Conservation (phyloP, 2,888 invertebrate species). For the Atethmia centrago region DNA sequence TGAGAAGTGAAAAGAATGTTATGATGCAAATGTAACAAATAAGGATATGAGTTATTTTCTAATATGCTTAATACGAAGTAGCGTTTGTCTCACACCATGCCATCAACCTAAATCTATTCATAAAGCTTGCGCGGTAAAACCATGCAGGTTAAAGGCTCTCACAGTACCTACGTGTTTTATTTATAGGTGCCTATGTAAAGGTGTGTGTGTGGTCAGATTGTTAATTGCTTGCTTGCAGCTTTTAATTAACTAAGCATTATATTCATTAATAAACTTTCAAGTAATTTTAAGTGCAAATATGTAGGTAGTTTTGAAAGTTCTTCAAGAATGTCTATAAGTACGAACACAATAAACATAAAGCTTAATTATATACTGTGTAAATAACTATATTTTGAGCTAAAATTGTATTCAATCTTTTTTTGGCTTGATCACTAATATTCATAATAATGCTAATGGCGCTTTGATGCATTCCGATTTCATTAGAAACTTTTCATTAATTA, state of each 20-base stretch:
- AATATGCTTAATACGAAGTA: too few relatives aligned
- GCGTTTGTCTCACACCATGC: too few relatives aligned
- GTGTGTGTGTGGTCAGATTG: conserved; percentile 20
- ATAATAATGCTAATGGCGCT: too few relatives aligned
- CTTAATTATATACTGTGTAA: background rate
- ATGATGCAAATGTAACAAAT: too few relatives aligned
- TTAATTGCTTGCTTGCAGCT: conserved; percentile 21
- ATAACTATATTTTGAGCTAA: conserved; percentile 1
- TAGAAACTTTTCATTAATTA: background rate
- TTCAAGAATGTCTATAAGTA: conserved; percentile 30
- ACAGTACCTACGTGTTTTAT: background rate
- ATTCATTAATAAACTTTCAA: conserved; percentile 28
- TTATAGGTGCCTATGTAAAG: background rate
- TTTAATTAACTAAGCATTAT: conserved; percentile 40
- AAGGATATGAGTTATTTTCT: too few relatives aligned
- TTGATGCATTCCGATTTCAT: background rate
- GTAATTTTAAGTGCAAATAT: conserved; percentile 16
- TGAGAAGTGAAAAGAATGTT: too few relatives aligned
- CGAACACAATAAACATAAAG: conserved; percentile 15
- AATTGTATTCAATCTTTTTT: background rate
- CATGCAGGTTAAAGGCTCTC: too few relatives aligned
- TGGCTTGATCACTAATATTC: too few relatives aligned
- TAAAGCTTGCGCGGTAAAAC: too few relatives aligned
- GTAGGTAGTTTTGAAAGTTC: conserved; percentile 12
- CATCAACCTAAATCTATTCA: too few relatives aligned